These are phyloP conservation scores for Rhyzopertha dominica DNA, from an alignment of 1,140 invertebrate genomes.

Conservation along the genomic window DNA sequence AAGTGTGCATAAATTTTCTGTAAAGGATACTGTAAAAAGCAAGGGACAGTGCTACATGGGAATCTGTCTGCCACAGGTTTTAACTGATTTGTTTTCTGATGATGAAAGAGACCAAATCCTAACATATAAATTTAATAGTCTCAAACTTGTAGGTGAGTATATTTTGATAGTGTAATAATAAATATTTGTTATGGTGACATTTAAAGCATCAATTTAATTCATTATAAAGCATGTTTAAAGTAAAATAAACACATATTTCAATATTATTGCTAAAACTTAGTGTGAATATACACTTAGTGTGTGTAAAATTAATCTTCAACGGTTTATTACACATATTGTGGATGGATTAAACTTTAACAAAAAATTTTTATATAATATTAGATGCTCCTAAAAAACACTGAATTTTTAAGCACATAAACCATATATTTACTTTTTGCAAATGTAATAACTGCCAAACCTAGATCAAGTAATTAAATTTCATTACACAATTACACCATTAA, in stretches of 20 bases:
- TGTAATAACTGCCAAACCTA: no score
- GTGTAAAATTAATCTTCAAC: no score
- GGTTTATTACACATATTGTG: no score
- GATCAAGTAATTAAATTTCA: no score
- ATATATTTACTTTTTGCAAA: no score
- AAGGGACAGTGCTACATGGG: conserved; percentile 63
- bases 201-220: conserved; percentile 7
- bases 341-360: no score
- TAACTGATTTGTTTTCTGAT: conserved; percentile 64
- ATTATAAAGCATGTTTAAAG: conserved; percentile 2
- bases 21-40: conserved; percentile 26
- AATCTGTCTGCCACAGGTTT: conserved; percentile 67
- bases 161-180: not conserved
- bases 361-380: no score
- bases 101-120: conserved; percentile 33
- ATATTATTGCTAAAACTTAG: not conserved
- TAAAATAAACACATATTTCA: conserved; percentile 11
- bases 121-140: not conserved
- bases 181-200: not conserved
- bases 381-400: no score
- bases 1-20: conserved; percentile 23
- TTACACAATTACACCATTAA: no score
- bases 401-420: no score
- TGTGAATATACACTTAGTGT: not conserved
- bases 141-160: conserved; percentile 2